phyloP scores from a whole-genome alignment of 2,888 invertebrate species.

The Escarpia spicata region DNA sequence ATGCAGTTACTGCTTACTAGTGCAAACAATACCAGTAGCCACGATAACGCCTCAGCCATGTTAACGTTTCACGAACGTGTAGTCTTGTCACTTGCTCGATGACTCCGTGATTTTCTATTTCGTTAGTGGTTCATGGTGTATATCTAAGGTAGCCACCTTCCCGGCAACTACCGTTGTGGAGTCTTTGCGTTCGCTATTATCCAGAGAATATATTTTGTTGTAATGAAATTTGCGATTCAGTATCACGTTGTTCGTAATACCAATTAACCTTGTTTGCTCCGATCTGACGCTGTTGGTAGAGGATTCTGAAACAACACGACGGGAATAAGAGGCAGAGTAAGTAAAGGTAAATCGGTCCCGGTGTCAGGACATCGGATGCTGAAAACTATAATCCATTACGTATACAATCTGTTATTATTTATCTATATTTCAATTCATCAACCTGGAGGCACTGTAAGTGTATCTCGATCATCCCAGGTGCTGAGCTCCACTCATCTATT shows the following conservation, averaged over 20 bases:
- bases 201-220: not conserved
- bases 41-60: not conserved
- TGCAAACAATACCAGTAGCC: not conserved
- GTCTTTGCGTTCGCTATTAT: not conserved
- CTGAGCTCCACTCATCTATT: no score
- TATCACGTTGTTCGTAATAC: not conserved
- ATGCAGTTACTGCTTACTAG: not conserved
- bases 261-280: not conserved
- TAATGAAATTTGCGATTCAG: not conserved
- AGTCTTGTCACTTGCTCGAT: not conserved
- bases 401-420: no score
- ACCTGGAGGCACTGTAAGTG: no score
- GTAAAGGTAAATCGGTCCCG: no score
- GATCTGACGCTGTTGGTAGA: not conserved
- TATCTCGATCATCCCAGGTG: no score
- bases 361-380: no score
- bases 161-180: not conserved
- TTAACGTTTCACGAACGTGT: not conserved
- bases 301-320: not conserved
- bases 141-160: not conserved
- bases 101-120: not conserved
- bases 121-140: not conserved
- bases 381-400: no score
- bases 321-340: not conserved
- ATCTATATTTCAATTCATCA: no score